Conservation (phyloP, 2,797 vertebrate species). For the Eleutherodactylus coqui region DNA sequence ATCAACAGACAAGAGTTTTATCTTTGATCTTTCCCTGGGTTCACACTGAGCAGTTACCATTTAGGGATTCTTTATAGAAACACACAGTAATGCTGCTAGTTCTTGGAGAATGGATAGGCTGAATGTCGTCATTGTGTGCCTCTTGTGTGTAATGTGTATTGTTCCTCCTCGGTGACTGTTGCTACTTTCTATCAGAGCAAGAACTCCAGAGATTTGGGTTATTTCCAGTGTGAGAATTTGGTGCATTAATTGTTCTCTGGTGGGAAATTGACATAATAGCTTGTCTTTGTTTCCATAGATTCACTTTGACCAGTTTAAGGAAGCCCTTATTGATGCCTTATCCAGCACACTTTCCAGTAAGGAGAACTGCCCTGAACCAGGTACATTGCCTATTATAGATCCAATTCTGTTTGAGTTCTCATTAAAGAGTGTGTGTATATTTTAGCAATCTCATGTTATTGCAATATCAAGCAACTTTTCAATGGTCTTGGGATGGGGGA, state of each 20-base stretch:
- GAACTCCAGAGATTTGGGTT: neutral
- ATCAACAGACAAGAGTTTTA: too few species aligned
- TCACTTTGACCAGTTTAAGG: slow-evolving; percentile 92
- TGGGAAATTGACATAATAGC: neutral
- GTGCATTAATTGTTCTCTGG: neutral
- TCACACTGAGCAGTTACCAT: too few species aligned
- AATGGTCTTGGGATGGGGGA: too few species aligned
- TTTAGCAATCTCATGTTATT: neutral
- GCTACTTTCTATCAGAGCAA: slow-evolving; percentile 6
- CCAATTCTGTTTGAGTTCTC: too few species aligned
- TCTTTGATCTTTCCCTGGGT: too few species aligned
- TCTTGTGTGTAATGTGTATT: neutral
- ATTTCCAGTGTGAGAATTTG: neutral
- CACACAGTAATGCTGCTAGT: neutral
- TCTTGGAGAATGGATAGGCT: neutral
- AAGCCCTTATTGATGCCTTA: slow-evolving; percentile 90
- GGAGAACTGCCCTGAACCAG: slow-evolving; percentile 80
- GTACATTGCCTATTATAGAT: slow-evolving; percentile 75
- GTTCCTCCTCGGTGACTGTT: slow-evolving; percentile 9
- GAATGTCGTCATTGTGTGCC: neutral
- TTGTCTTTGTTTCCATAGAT: slow-evolving; percentile 77
- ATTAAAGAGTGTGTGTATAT: neutral
- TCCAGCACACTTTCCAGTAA: slow-evolving; percentile 79
- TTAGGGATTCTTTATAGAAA: too few species aligned
- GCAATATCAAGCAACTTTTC: too few species aligned